Evolutionary conservation across 2,797 vertebrate genomes (phyloP).

Genomic region (Betta splendens): DNA sequence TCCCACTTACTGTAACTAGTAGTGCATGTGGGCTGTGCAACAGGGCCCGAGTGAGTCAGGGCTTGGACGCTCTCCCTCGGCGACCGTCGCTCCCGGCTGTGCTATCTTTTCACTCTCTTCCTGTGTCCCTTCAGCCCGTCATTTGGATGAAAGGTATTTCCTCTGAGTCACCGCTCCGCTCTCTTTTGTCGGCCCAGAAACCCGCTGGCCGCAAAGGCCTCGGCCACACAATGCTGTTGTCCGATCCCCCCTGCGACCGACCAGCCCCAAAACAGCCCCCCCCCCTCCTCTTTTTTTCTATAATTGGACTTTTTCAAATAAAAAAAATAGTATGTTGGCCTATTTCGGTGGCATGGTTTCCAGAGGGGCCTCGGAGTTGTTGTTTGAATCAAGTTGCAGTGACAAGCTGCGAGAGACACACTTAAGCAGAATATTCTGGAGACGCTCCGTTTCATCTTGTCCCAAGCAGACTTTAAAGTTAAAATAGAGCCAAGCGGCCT

Average conservation of each 20-base stretch:
- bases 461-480: constrained; percentile 47
- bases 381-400: constrained; percentile 23
- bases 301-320: constrained; percentile 52
- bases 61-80: constrained; percentile 26
- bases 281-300: constrained; percentile 49
- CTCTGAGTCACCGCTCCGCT: constrained; percentile 72
- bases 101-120: constrained; percentile 64
- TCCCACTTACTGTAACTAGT: constrained; percentile 53
- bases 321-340: constrained; percentile 57
- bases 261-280: constrained; percentile 34
- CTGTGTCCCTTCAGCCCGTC: constrained; percentile 64
- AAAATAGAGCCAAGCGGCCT: constrained; percentile 39
- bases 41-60: constrained; percentile 49
- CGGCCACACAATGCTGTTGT: constrained; percentile 41
- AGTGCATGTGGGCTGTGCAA: constrained; percentile 49
- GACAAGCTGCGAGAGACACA: constrained; percentile 50
- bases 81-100: constrained; percentile 27
- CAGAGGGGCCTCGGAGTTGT: constrained; percentile 31
- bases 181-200: constrained; percentile 47
- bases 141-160: constrained; percentile 77
- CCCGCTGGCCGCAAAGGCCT: constrained; percentile 49
- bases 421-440: constrained; percentile 33
- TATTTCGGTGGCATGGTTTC: constrained; percentile 56
- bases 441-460: constrained; percentile 38
- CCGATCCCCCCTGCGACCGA: constrained; percentile 18